These are phyloP conservation scores for Drosophila simulans DNA, from an alignment of 1,140 invertebrate genomes.

Conservation along the genomic window DNA sequence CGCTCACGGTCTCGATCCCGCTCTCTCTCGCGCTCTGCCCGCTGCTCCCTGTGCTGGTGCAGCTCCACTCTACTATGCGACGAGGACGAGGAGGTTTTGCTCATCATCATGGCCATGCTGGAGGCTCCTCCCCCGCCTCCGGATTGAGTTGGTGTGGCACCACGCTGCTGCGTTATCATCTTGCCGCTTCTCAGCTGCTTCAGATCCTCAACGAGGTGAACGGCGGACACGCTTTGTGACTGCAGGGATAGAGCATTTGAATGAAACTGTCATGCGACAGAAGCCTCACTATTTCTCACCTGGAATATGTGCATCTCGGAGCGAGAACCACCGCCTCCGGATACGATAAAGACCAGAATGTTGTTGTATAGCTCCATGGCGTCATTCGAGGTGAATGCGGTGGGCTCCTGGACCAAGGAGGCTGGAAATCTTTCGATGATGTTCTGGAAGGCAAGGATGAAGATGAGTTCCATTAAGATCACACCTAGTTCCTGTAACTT, in stretches of 20 bases:
- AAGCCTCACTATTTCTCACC: slow-evolving; percentile 52
- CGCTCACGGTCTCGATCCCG: slow-evolving; percentile 64
- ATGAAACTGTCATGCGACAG: background rate
- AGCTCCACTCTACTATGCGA: slow-evolving; percentile 62
- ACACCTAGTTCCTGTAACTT: slow-evolving; percentile 74
- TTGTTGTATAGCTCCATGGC: slow-evolving; percentile 99
- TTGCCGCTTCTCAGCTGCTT: slow-evolving; percentile 92
- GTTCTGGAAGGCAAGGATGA: slow-evolving; percentile 87
- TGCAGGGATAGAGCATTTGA: slow-evolving; percentile 69
- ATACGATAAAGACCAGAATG: slow-evolving; percentile 98
- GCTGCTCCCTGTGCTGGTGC: slow-evolving; percentile 64
- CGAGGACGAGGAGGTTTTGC: slow-evolving; percentile 84
- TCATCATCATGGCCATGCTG: slow-evolving; percentile 72
- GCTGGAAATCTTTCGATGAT: slow-evolving; percentile 98
- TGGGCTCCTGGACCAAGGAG: slow-evolving; percentile 96
- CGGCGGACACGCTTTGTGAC: slow-evolving; percentile 93
- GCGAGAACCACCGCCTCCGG: slow-evolving; percentile 87
- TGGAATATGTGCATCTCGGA: slow-evolving; percentile 99
- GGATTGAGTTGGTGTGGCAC: slow-evolving; percentile 79
- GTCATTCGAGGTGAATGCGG: slow-evolving; percentile 98
- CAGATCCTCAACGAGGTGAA: slow-evolving; percentile 94
- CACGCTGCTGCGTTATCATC: slow-evolving; percentile 86
- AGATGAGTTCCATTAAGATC: background rate
- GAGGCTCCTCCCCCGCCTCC: slow-evolving; percentile 54
- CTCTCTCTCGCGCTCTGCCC: slow-evolving; percentile 56